Evolutionary conservation across 2,888 invertebrate genomes (phyloP).

Genomic region (Griposia aprilina): DNA sequence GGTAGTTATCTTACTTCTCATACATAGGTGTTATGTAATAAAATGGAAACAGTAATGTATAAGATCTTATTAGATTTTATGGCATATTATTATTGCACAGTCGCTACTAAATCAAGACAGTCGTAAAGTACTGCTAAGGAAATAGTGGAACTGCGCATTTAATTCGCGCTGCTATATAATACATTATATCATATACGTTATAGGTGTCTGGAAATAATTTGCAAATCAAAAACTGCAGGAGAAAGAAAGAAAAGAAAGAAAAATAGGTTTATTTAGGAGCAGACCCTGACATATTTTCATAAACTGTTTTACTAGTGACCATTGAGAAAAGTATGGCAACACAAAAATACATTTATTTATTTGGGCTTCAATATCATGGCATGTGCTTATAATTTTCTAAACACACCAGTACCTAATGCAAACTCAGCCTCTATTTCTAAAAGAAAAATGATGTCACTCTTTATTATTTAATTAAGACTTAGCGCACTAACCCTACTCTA

Average conservation of each 20-base stretch:
- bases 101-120: constrained; percentile 37
- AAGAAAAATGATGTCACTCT: background rate
- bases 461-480: constrained; percentile 19
- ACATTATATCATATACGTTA: too few species aligned
- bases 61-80: constrained; percentile 20
- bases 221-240: background rate
- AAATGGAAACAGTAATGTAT: background rate
- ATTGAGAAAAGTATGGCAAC: background rate
- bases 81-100: constrained; percentile 34
- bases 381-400: background rate
- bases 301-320: background rate
- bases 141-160: constrained; percentile 4
- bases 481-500: constrained; percentile 44
- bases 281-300: background rate
- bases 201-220: background rate
- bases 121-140: constrained; percentile 22
- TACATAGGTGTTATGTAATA: background rate
- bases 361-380: background rate
- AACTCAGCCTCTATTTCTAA: background rate
- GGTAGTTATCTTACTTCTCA: background rate
- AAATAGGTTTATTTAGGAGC: too few species aligned
- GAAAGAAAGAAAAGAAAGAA: too few species aligned
- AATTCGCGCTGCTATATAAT: background rate
- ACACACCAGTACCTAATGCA: background rate
- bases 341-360: background rate